phyloP scores from a whole-genome alignment of 1,140 invertebrate species.

The Drosophila equinoxialis region DNA sequence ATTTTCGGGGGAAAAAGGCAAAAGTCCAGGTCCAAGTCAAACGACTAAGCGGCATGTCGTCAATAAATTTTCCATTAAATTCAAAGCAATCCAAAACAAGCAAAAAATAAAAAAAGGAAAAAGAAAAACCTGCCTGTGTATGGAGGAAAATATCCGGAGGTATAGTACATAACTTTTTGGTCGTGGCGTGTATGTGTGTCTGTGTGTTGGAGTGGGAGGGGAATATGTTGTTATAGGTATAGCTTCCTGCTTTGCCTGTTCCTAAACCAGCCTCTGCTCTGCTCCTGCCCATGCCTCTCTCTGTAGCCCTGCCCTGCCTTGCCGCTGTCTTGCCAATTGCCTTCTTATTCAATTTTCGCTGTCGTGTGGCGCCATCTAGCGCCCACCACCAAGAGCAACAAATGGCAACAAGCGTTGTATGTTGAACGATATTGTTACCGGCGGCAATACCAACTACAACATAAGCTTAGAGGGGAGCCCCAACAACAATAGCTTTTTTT shows the following conservation, averaged over 20 bases:
- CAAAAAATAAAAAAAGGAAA: conserved; percentile 42
- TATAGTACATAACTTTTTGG: conserved; percentile 77
- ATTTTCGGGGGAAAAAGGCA: conserved; percentile 47
- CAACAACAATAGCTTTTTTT: conserved; percentile 59
- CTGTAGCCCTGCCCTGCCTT: background rate
- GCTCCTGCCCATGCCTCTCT: background rate
- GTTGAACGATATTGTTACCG: conserved; percentile 59
- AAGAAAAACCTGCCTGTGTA: conserved; percentile 49
- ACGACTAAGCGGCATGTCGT: conserved; percentile 80
- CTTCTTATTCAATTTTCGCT: conserved; percentile 75
- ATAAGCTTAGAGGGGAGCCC: conserved; percentile 62
- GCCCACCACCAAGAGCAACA: conserved; percentile 52
- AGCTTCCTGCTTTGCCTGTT: conserved; percentile 67
- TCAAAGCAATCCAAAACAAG: conserved; percentile 76
- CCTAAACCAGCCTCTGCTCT: conserved; percentile 26
- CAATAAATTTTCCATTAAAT: conserved; percentile 81
- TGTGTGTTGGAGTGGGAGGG: conserved; percentile 35
- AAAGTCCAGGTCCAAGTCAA: conserved; percentile 76
- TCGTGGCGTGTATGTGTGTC: conserved; percentile 32
- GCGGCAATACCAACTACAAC: conserved; percentile 70
- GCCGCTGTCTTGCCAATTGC: conserved; percentile 36
- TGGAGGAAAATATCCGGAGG: conserved; percentile 67
- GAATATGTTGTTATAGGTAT: conserved; percentile 63
- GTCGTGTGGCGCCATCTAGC: conserved; percentile 77
- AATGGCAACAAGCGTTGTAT: conserved; percentile 52